Evolutionary conservation across 1,140 invertebrate genomes (phyloP), one percentile per base, ranked within the genome.

Genomic region (Drosophila dunni): DNA sequence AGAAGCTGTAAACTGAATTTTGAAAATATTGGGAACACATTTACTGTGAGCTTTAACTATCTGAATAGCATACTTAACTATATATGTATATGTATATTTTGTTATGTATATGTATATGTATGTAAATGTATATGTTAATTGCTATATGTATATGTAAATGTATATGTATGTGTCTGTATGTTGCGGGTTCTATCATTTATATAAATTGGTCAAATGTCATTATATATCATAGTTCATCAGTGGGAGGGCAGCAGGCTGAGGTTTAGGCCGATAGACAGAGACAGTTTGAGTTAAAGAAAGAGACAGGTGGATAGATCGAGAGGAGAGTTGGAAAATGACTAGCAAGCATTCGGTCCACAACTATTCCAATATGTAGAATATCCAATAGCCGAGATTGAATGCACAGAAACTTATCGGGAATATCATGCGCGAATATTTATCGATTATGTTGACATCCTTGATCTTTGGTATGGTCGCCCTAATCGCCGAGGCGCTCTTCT

Each of bases 361-460:
- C 56, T 78, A 95, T 92, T 95, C 94, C 66, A 97, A 93, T 78
- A 97, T 95, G 92, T 99, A 99, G 92, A 98, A 99, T 77, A 96
- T 95, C 98, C 98, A 99, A 92, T 99, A 99, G 63, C 96, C 95
- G 11, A 96, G 94, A 92, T 99, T 99, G 93, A 99, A 99, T 42
- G 98, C 91, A 78, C 99, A 94, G 92, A 99, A 99, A 67, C 97
- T 96, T 20, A 98, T 95, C 0, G 98, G 98, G 93, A 99, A 99
- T 57, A 98, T 94, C 69, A 99, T 95, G 72, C 98, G 94, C 7
- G 98, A 98, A 91, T 98, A 98, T 89, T 98, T 98, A 93, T 99
- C 98, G 83, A 99, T 99, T 48, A 98, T 96, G 92, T 99, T 99
- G 40, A 99, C 98, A 93, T 99, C 98, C 89, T 98, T 97, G 78